phyloP scores from a whole-genome alignment of 2,797 vertebrate genomes.

The Diplodus sargus region DNA sequence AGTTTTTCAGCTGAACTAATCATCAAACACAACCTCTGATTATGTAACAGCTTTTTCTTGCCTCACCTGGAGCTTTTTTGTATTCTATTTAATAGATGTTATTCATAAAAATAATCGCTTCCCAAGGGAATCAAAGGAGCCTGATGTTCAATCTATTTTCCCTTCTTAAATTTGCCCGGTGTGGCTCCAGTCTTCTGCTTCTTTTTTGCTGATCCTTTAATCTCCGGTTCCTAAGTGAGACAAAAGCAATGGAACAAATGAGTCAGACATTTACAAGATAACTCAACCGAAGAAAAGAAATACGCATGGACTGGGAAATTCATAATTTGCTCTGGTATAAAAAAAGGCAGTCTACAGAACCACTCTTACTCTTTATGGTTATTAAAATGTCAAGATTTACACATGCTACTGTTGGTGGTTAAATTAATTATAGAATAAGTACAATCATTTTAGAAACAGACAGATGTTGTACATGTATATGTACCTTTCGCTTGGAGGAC shows the following conservation, averaged over 20 bases:
- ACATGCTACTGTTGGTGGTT: background rate
- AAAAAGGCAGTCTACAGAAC: background rate
- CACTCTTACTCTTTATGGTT: background rate
- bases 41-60: constrained; percentile 1
- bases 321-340: background rate
- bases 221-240: constrained; percentile 82
- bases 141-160: constrained; percentile 79
- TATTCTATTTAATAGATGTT: background rate
- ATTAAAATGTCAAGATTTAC: background rate
- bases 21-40: background rate
- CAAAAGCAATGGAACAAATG: background rate
- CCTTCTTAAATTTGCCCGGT: constrained; percentile 86
- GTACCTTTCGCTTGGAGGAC: constrained; percentile 94
- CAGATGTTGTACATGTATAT: too few species aligned
- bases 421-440: background rate
- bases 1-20: background rate
- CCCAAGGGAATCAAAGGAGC: background rate
- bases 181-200: constrained; percentile 87
- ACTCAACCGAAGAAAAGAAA: background rate
- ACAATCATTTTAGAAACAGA: background rate
- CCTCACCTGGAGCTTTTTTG: background rate
- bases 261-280: background rate
- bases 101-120: constrained; percentile 6
- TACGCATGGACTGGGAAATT: too few species aligned
- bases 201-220: constrained; percentile 92